Conservation (phyloP, 2,888 invertebrate species). For the Dasypogon diadema region DNA sequence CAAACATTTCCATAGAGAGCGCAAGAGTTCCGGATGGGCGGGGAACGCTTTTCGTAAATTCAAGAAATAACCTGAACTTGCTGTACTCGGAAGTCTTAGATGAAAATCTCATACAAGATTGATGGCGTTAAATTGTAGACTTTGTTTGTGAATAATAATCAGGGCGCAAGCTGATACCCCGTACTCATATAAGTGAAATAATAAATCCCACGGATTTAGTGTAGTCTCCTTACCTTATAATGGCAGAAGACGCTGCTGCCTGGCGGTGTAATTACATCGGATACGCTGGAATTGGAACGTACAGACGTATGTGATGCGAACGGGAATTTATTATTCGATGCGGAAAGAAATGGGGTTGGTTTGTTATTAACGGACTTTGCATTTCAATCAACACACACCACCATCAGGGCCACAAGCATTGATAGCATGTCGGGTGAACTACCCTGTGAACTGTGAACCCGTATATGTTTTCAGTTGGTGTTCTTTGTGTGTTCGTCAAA, state of each 20-base stretch:
- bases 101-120: slow-evolving; percentile 57
- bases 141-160: slow-evolving; percentile 57
- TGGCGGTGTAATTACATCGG: slow-evolving; percentile 35
- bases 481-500: too few species aligned
- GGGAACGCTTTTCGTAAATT: slow-evolving; percentile 54
- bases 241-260: slow-evolving; percentile 48
- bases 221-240: slow-evolving; percentile 47
- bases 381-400: slow-evolving; percentile 44
- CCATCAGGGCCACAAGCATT: too few species aligned
- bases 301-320: slow-evolving; percentile 3
- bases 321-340: slow-evolving; percentile 39
- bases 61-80: slow-evolving; percentile 55
- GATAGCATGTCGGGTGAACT: too few species aligned
- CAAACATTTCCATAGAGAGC: neutral
- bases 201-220: slow-evolving; percentile 48
- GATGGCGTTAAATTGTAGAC: slow-evolving; percentile 57
- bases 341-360: neutral
- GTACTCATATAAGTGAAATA: slow-evolving; percentile 47
- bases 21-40: slow-evolving; percentile 28
- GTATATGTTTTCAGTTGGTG: too few species aligned
- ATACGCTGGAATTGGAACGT: neutral
- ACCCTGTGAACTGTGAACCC: too few species aligned
- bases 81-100: slow-evolving; percentile 55
- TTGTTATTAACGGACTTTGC: slow-evolving; percentile 36
- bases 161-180: slow-evolving; percentile 48